Conservation (phyloP, 2,797 vertebrate genomes). For the Parotocinclus haroldoi region DNA sequence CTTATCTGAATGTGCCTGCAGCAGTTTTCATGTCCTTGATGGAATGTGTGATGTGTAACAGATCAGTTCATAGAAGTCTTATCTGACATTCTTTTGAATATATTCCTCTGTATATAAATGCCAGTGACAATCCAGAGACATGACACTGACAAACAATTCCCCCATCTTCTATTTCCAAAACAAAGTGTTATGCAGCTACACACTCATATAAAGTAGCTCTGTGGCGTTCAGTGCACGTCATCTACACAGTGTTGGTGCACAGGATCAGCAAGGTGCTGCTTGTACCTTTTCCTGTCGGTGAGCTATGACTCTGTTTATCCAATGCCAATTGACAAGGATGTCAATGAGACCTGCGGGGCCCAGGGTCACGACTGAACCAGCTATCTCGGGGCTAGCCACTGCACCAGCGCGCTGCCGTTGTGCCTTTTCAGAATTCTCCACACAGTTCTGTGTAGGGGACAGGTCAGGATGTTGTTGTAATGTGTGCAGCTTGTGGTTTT, state of each 20-base stretch:
- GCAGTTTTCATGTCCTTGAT: too few relatives aligned
- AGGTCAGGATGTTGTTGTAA: too few relatives aligned
- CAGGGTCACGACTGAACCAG: too few relatives aligned
- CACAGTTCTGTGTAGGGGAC: too few relatives aligned
- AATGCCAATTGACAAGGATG: conserved; percentile 24
- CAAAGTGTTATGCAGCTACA: conserved; percentile 1
- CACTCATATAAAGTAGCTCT: neutral
- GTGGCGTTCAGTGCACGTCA: conserved; percentile 1
- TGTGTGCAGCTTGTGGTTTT: too few relatives aligned
- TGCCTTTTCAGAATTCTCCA: too few relatives aligned
- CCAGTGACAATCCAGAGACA: neutral
- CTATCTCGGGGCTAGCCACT: too few relatives aligned
- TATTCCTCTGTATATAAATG: conserved; percentile 1
- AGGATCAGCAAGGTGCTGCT: conserved; percentile 33
- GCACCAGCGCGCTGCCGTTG: too few relatives aligned
- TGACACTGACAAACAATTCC: neutral
- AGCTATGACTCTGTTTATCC: conserved; percentile 37
- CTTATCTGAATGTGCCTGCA: conserved; percentile 9
- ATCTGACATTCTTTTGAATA: conserved; percentile 20
- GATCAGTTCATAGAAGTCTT: conserved; percentile 22
- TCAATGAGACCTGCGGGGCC: neutral
- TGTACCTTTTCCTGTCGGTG: conserved; percentile 22
- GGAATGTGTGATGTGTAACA: conserved; percentile 10
- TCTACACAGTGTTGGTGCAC: conserved; percentile 21
- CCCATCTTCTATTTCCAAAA: conserved; percentile 11